Evolutionary conservation across 2,888 invertebrate species (phyloP).

Genomic region (Lepidochitona cinerea): DNA sequence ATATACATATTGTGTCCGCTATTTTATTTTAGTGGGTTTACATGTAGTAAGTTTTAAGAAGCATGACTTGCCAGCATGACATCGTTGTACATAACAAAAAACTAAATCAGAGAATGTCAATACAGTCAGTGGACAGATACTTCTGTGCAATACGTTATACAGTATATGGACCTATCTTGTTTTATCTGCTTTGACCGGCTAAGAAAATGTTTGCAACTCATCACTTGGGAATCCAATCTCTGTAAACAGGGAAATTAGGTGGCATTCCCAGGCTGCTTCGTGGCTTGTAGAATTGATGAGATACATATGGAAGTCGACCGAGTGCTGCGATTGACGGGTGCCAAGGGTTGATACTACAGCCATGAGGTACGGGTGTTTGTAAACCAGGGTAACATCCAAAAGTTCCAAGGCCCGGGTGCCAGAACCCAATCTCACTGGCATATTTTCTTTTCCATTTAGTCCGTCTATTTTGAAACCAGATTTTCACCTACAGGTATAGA

Average conservation of each 20-base stretch:
- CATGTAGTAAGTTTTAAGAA: too few relatives aligned
- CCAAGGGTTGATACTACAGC: background rate
- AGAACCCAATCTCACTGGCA: background rate
- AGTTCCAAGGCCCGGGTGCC: background rate
- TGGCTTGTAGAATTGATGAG: background rate
- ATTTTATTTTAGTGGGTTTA: too few relatives aligned
- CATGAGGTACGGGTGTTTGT: background rate
- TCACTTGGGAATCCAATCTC: background rate
- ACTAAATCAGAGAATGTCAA: too few relatives aligned
- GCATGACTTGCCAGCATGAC: too few relatives aligned
- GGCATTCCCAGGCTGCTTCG: background rate
- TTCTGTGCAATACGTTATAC: too few relatives aligned
- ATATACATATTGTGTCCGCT: too few relatives aligned
- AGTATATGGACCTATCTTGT: too few relatives aligned
- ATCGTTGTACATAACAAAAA: too few relatives aligned
- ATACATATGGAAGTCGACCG: background rate
- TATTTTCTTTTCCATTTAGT: slow-evolving; percentile 3
- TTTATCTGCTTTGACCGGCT: too few relatives aligned
- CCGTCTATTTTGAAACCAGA: slow-evolving; percentile 2
- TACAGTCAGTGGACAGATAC: too few relatives aligned
- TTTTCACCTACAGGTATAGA: background rate
- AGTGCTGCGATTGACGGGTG: background rate
- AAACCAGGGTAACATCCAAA: background rate
- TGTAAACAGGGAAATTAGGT: background rate
- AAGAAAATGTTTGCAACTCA: too few relatives aligned